phyloP scores from a whole-genome alignment of 2,797 vertebrate genomes.

The Lepidocolaptes lacrymiger region DNA sequence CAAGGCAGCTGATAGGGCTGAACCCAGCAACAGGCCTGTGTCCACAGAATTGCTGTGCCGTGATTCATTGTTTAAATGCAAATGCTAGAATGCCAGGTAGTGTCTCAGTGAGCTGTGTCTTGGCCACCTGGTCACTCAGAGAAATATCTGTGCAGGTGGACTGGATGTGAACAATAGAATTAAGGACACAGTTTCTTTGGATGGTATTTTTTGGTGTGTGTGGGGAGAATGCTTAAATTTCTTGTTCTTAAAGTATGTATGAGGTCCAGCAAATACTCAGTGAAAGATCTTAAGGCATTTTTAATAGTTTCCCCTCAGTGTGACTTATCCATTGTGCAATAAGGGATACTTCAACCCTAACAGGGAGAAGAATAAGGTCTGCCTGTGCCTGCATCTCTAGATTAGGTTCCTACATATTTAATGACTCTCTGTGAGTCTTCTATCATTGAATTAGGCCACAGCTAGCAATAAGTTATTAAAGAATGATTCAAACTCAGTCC shows the following conservation, averaged over 20 bases:
- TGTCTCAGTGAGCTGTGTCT: not conserved
- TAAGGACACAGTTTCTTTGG: not conserved
- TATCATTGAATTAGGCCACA: not conserved
- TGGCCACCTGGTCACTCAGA: not conserved
- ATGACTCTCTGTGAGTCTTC: not conserved
- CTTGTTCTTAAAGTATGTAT: not conserved
- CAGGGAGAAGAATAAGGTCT: not conserved
- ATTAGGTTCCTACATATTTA: not conserved
- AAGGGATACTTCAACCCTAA: not conserved
- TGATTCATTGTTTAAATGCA: not conserved
- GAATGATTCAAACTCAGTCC: not conserved
- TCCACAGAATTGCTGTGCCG: not conserved
- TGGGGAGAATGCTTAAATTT: not conserved
- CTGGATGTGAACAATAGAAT: not conserved
- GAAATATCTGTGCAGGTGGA: not conserved
- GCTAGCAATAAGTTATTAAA: not conserved
- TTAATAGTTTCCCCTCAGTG: rapidly evolving
- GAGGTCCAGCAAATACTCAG: not conserved
- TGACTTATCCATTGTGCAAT: not conserved
- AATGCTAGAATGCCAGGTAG: not conserved
- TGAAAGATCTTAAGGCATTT: not conserved
- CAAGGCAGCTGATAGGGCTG: not conserved
- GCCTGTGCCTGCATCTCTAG: not conserved
- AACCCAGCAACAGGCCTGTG: not conserved
- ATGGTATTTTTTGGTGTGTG: not conserved